phyloP scores from a whole-genome alignment of 2,797 vertebrate genomes.

The Artibeus lituratus region DNA sequence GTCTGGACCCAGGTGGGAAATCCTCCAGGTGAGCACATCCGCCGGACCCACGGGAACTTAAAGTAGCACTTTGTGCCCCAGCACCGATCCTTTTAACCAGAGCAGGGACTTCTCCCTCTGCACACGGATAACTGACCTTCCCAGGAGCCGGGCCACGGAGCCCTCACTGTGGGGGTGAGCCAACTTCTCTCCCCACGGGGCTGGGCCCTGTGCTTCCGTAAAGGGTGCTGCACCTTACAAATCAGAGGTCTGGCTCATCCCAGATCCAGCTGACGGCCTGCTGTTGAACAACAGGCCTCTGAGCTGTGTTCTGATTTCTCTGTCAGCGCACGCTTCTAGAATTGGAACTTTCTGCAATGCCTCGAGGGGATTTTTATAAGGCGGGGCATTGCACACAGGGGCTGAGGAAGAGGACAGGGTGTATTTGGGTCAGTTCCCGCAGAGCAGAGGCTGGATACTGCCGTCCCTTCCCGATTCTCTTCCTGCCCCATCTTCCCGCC shows the following conservation, averaged over 20 bases:
- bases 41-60: fast-evolving
- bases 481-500: neutral
- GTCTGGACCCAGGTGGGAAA: neutral
- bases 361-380: neutral
- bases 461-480: neutral
- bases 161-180: fast-evolving
- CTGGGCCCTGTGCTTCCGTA: fast-evolving
- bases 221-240: fast-evolving
- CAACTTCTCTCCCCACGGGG: fast-evolving
- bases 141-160: fast-evolving
- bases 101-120: neutral
- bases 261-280: fast-evolving
- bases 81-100: neutral
- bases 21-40: fast-evolving
- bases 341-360: neutral
- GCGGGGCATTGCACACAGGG: fast-evolving
- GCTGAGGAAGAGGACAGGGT: neutral
- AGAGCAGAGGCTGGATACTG: fast-evolving
- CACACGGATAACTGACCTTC: neutral
- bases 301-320: neutral
- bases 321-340: neutral
- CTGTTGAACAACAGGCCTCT: fast-evolving
- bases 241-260: neutral
- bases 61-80: fast-evolving
- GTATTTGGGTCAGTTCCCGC: fast-evolving